Evolutionary conservation across 2,797 vertebrate species (phyloP).

Genomic region (Tapera naevia): DNA sequence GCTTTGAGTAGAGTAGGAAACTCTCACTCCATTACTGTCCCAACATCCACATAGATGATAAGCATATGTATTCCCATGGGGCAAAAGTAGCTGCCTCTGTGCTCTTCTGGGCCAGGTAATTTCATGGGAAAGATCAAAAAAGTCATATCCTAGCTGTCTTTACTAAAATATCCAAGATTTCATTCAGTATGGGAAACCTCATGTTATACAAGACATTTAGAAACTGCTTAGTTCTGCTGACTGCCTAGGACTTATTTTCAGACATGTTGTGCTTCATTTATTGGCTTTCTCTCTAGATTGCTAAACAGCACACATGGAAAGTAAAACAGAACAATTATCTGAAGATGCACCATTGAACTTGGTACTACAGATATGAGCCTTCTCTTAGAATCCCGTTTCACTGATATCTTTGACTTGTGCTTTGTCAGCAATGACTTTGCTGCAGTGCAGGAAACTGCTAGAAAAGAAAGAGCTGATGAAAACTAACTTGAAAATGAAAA

Average conservation of each 20-base stretch:
- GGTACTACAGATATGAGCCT: not conserved
- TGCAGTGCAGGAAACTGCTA: conserved; percentile 36
- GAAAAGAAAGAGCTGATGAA: not conserved
- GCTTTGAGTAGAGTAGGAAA: not conserved
- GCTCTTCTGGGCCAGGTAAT: not conserved
- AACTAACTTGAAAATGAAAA: not conserved
- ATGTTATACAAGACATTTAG: not conserved
- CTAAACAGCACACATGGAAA: not conserved
- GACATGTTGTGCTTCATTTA: not conserved
- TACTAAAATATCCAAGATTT: not conserved
- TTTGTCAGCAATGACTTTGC: conserved; percentile 47
- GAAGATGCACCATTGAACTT: not conserved
- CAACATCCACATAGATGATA: accelerated
- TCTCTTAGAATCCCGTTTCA: not conserved
- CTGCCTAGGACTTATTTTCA: not conserved
- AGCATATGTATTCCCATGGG: not conserved
- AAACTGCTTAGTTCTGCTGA: not conserved
- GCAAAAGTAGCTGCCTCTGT: not conserved
- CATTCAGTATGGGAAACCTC: not conserved
- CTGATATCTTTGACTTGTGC: not conserved
- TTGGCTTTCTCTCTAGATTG: not conserved
- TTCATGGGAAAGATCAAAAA: not conserved
- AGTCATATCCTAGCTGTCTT: not conserved
- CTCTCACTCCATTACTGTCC: not conserved
- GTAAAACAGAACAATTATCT: not conserved